Base-by-base conservation (phyloP, 1,140 invertebrate species). In the Ephestia elutella region DNA sequence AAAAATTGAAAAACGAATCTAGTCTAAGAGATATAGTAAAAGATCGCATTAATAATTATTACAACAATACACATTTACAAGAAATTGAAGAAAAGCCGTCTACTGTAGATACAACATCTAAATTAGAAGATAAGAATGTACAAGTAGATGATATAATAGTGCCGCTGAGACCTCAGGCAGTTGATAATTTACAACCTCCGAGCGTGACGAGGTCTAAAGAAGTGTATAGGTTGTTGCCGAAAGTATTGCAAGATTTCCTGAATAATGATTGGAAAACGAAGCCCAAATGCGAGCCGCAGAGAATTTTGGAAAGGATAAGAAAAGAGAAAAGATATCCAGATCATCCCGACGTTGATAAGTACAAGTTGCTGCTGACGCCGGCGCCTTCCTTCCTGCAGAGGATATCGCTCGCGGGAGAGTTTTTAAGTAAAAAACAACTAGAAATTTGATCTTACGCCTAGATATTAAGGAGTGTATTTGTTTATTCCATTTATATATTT, bases 331-430 rank as follows among this genome's bases (percentile, higher is more conserved):
- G 87, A 54, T 91, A 92, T 75, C 89, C 91, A 18, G 75, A 82
- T 20, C 87, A 89, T 65, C 82, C 83, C 0, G 80, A 88, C 30
- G 80, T 83, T 17, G 89, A 91, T 69, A 89, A 90, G 68, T 92
- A 92, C 76, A 85, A 92, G n/a, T 68, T 92, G 5, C 70, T 95
- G 21, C 89, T 91, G 21, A 94, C 93, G 70, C 90, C 92, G 51
- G 91, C 93, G 19, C 93, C 92, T 58, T 91, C 93, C 49, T 95
- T 94, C 76, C 81, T 93, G 49, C 91, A 93, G 83, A 90, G 93
- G 62, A 90, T 94, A 82, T 93, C 93, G n/a, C 83, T 94, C 50
- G 90, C 92, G 48, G 94, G 94, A 13, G 93, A 95, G 90, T 89
- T 92, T 62, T 54, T 86, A 53, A 81, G 77, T 25, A 86, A 84